Percentiles rank a stretch among this genome's conserved stretches.
Conservation (phyloP, 2,888 invertebrate genomes). For the Adelognathus sp. region DNA sequence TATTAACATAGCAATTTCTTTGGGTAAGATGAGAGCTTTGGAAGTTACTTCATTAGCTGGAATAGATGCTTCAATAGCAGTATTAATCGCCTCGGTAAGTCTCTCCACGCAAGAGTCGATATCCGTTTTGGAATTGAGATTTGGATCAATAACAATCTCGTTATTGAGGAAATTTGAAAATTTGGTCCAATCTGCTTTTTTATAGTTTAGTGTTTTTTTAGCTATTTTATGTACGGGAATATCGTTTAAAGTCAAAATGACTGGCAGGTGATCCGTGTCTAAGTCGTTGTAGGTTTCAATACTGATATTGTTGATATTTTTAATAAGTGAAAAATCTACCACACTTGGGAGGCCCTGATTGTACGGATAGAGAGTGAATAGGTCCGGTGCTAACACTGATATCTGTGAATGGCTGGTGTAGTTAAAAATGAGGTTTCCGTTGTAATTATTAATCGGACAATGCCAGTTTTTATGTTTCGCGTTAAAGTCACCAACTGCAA, state of each 20-base stretch:
- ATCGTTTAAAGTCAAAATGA: background rate
- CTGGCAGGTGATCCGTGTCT: constrained; percentile 2
- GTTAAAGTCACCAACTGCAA: constrained; percentile 13
- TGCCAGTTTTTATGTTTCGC: constrained; percentile 14
- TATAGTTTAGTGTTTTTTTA: background rate
- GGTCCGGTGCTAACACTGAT: constrained; percentile 1
- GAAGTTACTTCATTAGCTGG: background rate
- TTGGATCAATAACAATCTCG: background rate
- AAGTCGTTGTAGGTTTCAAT: background rate
- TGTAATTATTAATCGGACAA: background rate
- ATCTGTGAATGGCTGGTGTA: background rate
- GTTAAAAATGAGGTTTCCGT: constrained; percentile 1
- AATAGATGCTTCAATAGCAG: background rate
- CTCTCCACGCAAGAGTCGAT: background rate
- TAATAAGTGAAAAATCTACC: constrained; percentile 1
- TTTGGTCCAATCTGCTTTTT: constrained; percentile 11
- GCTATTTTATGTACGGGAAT: background rate
- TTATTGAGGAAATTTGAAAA: background rate
- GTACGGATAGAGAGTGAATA: background rate
- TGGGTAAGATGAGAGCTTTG: background rate
- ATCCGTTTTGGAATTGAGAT: background rate
- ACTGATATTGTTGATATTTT: background rate
- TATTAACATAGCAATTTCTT: background rate
- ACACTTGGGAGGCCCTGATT: constrained; percentile 11
- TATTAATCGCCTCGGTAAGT: background rate